Evolutionary conservation across 1,140 invertebrate species (phyloP), one percentile per base, ranked within the genome.

Genomic region (Amphibalanus amphitrite): DNA sequence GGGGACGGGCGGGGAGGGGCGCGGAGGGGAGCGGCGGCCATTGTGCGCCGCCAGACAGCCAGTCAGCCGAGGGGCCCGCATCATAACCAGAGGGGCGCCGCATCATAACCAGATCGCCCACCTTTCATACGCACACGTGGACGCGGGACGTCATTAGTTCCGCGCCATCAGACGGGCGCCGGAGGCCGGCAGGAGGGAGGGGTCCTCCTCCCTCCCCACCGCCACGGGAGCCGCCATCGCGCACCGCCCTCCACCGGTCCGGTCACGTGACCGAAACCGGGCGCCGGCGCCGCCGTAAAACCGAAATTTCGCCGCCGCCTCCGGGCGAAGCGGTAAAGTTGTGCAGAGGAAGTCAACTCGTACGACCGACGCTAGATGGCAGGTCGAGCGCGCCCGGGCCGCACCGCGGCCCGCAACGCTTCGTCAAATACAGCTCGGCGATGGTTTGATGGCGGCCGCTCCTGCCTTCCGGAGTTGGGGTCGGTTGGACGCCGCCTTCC

Each of bases 401-500:
- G n/a, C 13, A 23, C 47, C 47, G 33, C 33, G 33, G n/a, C n/a
- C 33, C 33, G 33, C 33, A 38, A 38, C 33, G 47, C 47, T 59
- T 59, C 47, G 47, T 1, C 47, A 20, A 59, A 59, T 8, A 23
- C 47, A 1, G 47, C 20, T 23, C n/a, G n/a, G 47, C 47, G 13
- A 38, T 38, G 33, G 47, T 59, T 59, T 59, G 47, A 59, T 59
- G 47, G 47, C 47, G 13, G 47, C 20, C 47, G 47, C 47, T 59
- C 47, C 47, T 59, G 47, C 47, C 47, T 59, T 59, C 47, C 47
- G 47, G 47, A 59, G 47, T 59, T 59, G 47, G 47, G 47, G 47
- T 8, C 10, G 10, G 47, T 59, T 59, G 47, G 47, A 59, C 47
- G 47, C 47, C 47, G 47, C 47, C 47, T 59, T 59, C 47, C 47